A percentile compares a stretch with the other conserved stretches of the same genome.
phyloP scores from a whole-genome alignment of 1,140 invertebrate species.

The Uloborus diversus region DNA sequence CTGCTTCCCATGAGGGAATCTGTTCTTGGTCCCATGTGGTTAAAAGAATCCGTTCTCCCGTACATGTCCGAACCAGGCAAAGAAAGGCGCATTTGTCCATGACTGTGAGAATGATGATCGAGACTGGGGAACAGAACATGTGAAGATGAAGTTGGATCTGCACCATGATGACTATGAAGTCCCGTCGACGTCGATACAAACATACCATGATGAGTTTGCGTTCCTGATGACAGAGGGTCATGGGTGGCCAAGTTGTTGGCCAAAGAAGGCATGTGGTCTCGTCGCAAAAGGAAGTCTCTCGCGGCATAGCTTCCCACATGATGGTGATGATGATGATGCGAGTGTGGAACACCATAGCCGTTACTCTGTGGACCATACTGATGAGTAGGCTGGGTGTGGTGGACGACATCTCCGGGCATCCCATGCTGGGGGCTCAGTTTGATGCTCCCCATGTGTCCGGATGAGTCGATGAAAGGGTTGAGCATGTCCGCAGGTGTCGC shows the following conservation, averaged over 20 bases:
- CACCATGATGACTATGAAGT: constrained; percentile 70
- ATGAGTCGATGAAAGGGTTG: constrained; percentile 81
- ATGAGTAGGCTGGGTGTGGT: constrained; percentile 62
- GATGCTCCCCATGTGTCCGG: constrained; percentile 73
- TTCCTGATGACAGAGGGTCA: constrained; percentile 60
- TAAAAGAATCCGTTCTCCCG: constrained; percentile 64
- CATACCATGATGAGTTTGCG: constrained; percentile 63
- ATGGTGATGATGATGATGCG: constrained; percentile 70
- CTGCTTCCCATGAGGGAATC: constrained; percentile 21
- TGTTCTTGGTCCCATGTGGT: constrained; percentile 60
- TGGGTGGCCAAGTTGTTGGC: constrained; percentile 60
- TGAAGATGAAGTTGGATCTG: constrained; percentile 63
- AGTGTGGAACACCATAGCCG: constrained; percentile 66
- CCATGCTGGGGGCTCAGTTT: constrained; percentile 77
- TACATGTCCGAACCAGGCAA: constrained; percentile 68
- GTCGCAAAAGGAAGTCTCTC: constrained; percentile 77
- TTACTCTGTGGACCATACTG: constrained; percentile 68
- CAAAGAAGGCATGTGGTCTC: constrained; percentile 67
- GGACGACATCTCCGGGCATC: constrained; percentile 62
- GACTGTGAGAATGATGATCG: constrained; percentile 68
- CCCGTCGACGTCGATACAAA: constrained; percentile 62
- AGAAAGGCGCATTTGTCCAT: constrained; percentile 67
- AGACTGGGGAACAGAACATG: constrained; percentile 68
- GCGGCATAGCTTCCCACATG: constrained; percentile 75
- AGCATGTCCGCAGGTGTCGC: constrained; percentile 69